Base-by-base conservation (phyloP, 2,113 vertebrate genomes). In the Pachyramphus minor region DNA sequence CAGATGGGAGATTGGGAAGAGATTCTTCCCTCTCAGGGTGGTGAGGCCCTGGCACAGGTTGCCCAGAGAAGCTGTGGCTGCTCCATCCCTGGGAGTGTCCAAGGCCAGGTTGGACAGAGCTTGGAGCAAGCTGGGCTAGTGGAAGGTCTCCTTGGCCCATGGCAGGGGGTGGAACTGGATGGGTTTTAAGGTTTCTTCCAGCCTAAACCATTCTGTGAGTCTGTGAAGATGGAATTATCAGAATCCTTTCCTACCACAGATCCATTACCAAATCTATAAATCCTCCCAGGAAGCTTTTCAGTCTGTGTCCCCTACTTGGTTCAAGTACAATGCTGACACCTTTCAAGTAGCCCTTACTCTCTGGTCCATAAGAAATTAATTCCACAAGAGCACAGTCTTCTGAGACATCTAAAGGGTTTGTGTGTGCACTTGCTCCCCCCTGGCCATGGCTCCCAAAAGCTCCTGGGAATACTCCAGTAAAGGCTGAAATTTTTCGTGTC, bases 191-290 rank as follows among this genome's bases (percentile, higher is more conserved):
- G 19, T 62, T 7, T 13, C 19, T 42, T 42, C 39, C 39, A 64
- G 21, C 19, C 18, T 28, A 63, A 63, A 64, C 19, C 28, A 31
- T 42, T 62, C 37, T 22, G 19, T 19, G 19, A 22, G 9, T 66
- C 30, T 44, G 12, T 44, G 58, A 33, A 67, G n/a, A 33, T 11
- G 22, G 30, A 56, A 39, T 59, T 31, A 37, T 14, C 37, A 27
- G 25, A 15, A 42, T 35, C 31, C 22, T 25, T 30, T 62, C 8
- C 53, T 67, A 13, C 12, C 41, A 52, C 64, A 41, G 6, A n/a
- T 37, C 47, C n/a, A 11, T 55, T 21, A 56, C 5, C 28, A 31
- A 31, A 56, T 0, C 0, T 23, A 23, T 3, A 58, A 12, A 42
- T 37, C 31, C 45, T 31, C 35, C 44, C 39, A 37, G 20, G 25